Evolutionary conservation across 2,888 invertebrate genomes (phyloP), one percentile per base, ranked within the genome.

Genomic region (Acronicta aceris): DNA sequence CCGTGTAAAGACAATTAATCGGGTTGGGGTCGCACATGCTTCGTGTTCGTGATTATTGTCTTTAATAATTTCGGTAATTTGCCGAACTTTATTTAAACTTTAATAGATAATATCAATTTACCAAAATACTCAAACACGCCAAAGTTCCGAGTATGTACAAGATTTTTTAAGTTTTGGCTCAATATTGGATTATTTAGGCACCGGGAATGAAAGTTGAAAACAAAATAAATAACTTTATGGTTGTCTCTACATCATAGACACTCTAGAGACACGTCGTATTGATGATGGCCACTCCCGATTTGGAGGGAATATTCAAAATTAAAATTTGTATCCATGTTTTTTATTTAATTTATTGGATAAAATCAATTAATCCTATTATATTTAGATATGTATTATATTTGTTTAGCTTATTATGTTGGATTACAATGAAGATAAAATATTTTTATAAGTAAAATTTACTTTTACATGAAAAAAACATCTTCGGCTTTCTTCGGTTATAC

Each of bases 221-320:
- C 41, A 42, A 49, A 59, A 52, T 12, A 13, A 21, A 43, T 4
- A 81, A 71, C 72, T 81, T 83, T 89, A 83, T 90, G 90, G 78
- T 75, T 50, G 48, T 79, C 68, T 81, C 80, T 76, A 80, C 64
- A 78, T 72, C 87, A 90, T 88, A 90, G 83, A 88, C 81, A 85
- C 74, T 74, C 59, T 83, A 87, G 82, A 92, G 90, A 93, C 92
- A 92, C 92, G 92, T 92, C 86, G 89, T 91, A 92, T 90, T 89
- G 91, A 92, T 89, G 87, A 85, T 86, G 89, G 89, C 93, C 94
- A 89, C 93, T 94, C 94, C 93, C 91, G 87, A 84, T 84, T 86
- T 81, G 83, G 94, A 84, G 94, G 91, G 87, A 93, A 88, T 62
- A 55, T 92, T 91, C 77, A 80, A 93, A 90, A 52, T 21, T n/a